These are phyloP conservation scores for Plotosus lineatus DNA, from an alignment of 2,113 vertebrate species.

Conservation along the genomic window DNA sequence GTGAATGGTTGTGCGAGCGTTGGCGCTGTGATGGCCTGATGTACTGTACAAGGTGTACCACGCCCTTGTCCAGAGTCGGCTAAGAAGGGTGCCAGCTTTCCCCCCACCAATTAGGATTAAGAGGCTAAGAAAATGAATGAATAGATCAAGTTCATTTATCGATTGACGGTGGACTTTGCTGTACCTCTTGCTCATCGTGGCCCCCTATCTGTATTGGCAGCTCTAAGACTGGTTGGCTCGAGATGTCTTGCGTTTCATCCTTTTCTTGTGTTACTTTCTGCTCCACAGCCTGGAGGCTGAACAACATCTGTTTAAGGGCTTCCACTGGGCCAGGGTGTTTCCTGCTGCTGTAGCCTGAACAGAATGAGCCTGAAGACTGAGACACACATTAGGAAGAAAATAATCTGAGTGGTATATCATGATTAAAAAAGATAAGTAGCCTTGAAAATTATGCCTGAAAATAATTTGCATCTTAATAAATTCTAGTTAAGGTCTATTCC, in stretches of 20 bases:
- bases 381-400: constrained; percentile 2
- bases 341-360: constrained; percentile 56
- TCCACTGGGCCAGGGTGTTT: constrained; percentile 80
- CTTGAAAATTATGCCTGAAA: not conserved
- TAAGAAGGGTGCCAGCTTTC: too few relatives aligned
- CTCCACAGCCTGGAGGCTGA: constrained; percentile 78
- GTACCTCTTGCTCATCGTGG: constrained; percentile 10
- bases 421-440: not conserved
- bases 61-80: too few relatives aligned
- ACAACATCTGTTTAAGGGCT: constrained; percentile 78
- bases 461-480: not conserved
- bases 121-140: too few relatives aligned
- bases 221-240: not conserved
- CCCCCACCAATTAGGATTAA: too few relatives aligned
- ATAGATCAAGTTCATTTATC: not conserved
- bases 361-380: constrained; percentile 49
- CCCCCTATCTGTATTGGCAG: not conserved
- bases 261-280: constrained; percentile 64
- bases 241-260: not conserved
- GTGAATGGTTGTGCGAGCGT: too few relatives aligned
- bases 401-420: not conserved
- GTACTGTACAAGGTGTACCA: too few relatives aligned
- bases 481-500: too few relatives aligned
- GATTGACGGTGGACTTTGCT: not conserved
- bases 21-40: too few relatives aligned